Evolutionary conservation across 2,113 vertebrate species (phyloP), one percentile per base, ranked within the genome.

Genomic region (Pelvicachromis taeniatus): DNA sequence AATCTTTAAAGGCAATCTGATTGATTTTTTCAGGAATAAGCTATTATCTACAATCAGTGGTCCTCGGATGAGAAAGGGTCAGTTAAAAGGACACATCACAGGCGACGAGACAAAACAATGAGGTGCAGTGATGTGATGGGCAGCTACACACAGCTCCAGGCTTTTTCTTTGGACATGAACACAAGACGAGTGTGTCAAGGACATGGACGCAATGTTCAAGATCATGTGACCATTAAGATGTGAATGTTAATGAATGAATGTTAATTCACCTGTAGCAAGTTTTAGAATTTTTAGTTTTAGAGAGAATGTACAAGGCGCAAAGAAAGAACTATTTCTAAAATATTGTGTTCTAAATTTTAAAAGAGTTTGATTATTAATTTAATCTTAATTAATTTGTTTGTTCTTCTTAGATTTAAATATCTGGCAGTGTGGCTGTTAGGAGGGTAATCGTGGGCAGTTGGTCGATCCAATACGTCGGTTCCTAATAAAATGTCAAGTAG

Each of bases 31-130:
- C 79, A 42, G 86, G 81, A 90, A 88, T 89, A 52, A 90, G 85
- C 90, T 81, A 90, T 91, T 94, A 94, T 93, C 90, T 90, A 86
- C 81, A 89, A 92, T 91, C 92, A 86, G 91, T 40, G 87, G 77
- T 83, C 81, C 86, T 85, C 31, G 13, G 77, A 87, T 78, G 87
- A 91, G 77, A 88, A 84, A 78, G 55, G 84, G 81, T 29, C 77
- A 7, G 54, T 73, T 65, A 81, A 83, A 85, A 87, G 85, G 89
- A 90, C 85, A 55, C 70, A 6, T 12, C 53, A 23, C 56, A 78
- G 84, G 42, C 33, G 9, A 85, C 80, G 59, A 65, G 78, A 86
- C 61, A 85, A 81, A 75, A 82, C 19, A 35, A 50, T 31, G 16
- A 38, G 26, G 11, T 31, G 42, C 33, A 52, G 13, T 9, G 26